Evolutionary conservation across 1,140 invertebrate species (phyloP), one percentile per base, ranked within the genome.

Genomic region (Oryctes rhinoceros): DNA sequence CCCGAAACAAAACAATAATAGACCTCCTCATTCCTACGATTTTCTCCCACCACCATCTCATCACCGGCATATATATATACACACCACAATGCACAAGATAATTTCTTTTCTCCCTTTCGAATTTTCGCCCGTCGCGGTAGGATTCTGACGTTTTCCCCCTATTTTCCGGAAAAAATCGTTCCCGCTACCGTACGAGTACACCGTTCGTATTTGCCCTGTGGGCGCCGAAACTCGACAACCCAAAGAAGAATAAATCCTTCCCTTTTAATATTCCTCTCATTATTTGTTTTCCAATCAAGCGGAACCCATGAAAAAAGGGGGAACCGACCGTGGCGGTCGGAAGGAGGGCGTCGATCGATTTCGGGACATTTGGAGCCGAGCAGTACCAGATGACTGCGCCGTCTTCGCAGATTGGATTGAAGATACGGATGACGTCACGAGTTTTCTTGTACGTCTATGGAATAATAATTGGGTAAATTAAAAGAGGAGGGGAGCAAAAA

Each of bases 241-340:
- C 9, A 35, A 18, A 37, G 65, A 71, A 71, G 65, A 15, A 71
- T 71, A 71, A 71, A 71, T 71, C 65, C 65, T 59, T 39, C 47
- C 62, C 78, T 48, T 79, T 79, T 79, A 79, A 74, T 65, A 79
- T 79, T 77, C 79, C 53, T 71, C 47, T 80, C 79, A 80, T 71
- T 80, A 80, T 80, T 80, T 80, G 79, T 76, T 80, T 75, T 80
- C 79, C 79, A 80, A 80, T 80, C 79, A 80, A 76, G 79, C 71
- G 75, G 79, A 80, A 80, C 35, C 65, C 53, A 18, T 44, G 5
- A 44, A 44, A 44, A 44, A 59, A 59, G 53, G 6, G 15, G 53
- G 15, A 59, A 15, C 15, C n/a, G 53, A n/a, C n/a, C n/a, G 53
- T 6, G 53, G 15, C 1, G 53, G 53, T 48, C 0, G n/a, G 7